phyloP scores from a whole-genome alignment of 2,888 invertebrate genomes.

The Tineola bisselliella region DNA sequence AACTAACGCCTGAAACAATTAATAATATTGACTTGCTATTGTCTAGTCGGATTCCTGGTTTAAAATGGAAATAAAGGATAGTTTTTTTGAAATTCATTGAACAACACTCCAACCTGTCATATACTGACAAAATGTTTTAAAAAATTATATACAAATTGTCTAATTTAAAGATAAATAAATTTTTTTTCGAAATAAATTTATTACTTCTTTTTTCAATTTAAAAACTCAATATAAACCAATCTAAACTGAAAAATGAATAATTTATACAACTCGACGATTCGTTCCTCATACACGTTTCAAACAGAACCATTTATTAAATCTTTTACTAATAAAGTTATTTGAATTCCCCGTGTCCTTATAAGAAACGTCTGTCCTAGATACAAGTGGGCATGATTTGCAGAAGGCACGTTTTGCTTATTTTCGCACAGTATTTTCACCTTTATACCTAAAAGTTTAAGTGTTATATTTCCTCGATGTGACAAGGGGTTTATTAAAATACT shows the following conservation, averaged over 20 bases:
- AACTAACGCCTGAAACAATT: no score
- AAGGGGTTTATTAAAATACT: slow-evolving; percentile 64
- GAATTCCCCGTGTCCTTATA: slow-evolving; percentile 60
- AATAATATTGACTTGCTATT: no score
- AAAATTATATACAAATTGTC: no score
- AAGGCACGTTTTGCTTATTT: slow-evolving; percentile 1
- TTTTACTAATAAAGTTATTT: slow-evolving; percentile 61
- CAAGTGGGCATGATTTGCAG: slow-evolving; percentile 55
- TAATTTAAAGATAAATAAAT: no score
- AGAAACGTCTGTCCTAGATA: slow-evolving; percentile 58
- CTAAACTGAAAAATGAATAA: neutral
- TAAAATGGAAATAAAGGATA: no score
- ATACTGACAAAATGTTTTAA: no score
- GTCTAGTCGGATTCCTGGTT: no score
- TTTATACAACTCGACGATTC: neutral
- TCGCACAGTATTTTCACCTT: neutral
- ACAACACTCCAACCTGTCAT: no score
- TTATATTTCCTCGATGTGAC: slow-evolving; percentile 23
- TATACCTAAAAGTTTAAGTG: neutral
- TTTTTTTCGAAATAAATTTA: no score
- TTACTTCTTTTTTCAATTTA: no score
- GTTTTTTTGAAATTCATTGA: no score
- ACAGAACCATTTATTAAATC: slow-evolving; percentile 15
- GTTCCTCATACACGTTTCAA: slow-evolving; percentile 10
- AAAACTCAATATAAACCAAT: no score